Conservation (phyloP, 2,888 invertebrate genomes). For the Julus scanicus region DNA sequence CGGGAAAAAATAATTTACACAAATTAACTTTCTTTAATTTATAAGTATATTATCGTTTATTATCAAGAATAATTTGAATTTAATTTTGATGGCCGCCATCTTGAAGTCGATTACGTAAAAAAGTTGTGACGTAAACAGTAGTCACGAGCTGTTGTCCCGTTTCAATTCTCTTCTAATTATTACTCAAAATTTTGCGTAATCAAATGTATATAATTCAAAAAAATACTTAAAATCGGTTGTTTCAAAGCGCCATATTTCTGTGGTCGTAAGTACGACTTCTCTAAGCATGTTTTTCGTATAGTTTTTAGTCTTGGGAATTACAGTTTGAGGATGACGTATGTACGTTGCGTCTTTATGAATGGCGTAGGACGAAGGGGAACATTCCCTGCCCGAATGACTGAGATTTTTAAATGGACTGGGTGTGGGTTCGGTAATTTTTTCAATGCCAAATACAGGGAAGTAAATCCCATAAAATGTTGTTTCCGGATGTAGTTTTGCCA, state of each 20-base stretch:
- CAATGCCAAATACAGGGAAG: too few relatives aligned
- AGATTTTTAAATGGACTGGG: not conserved
- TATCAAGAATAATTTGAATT: not conserved
- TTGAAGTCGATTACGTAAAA: not conserved
- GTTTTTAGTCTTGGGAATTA: not conserved
- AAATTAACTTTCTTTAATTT: too few relatives aligned
- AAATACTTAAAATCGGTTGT: not conserved
- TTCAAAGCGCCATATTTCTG: too few relatives aligned
- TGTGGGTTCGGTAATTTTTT: too few relatives aligned
- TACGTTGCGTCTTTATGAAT: not conserved
- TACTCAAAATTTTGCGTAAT: not conserved
- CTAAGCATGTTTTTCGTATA: not conserved
- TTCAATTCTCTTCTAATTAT: not conserved
- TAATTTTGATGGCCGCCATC: not conserved
- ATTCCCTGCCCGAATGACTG: not conserved
- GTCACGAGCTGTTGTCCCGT: not conserved
- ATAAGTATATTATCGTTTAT: not conserved
- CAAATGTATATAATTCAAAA: not conserved
- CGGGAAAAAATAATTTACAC: too few relatives aligned
- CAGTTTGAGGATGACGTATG: not conserved
- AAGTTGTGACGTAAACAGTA: not conserved
- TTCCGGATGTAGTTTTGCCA: too few relatives aligned
- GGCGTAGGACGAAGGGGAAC: not conserved
- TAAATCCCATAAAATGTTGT: too few relatives aligned
- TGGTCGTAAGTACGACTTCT: conserved; percentile 6